Evolutionary conservation across 2,888 invertebrate genomes (phyloP).

Genomic region (Caenorhabditis drosophilae): DNA sequence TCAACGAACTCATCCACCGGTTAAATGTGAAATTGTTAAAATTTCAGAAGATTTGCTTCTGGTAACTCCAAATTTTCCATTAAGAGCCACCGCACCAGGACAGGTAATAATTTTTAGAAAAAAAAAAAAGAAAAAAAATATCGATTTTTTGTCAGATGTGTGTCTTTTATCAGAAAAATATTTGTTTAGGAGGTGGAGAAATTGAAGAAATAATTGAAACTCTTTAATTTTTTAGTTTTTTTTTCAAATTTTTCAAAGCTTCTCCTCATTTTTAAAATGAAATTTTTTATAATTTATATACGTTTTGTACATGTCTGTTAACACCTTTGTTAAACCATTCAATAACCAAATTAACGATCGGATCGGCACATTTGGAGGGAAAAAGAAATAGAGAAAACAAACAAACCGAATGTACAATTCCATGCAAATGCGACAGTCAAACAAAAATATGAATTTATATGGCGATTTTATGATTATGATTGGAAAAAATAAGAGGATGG

Average conservation of each 20-base stretch:
- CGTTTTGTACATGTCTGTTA: no score
- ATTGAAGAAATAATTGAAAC: conserved; percentile 34
- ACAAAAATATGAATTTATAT: no score
- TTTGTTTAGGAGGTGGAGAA: conserved; percentile 63
- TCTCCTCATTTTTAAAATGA: no score
- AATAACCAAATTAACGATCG: no score
- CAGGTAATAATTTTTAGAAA: conserved; percentile 40
- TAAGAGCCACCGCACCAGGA: conserved; percentile 61
- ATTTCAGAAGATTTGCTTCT: conserved; percentile 9
- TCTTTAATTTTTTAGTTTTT: conserved; percentile 8
- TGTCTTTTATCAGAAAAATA: conserved; percentile 59
- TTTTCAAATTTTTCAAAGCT: not conserved
- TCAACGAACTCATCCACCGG: conserved; percentile 57
- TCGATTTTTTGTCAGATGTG: conserved; percentile 79
- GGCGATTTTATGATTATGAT: not conserved
- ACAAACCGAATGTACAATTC: not conserved
- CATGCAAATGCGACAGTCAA: conserved; percentile 2
- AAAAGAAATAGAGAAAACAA: not conserved
- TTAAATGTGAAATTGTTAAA: conserved; percentile 36
- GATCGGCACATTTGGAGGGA: no score
- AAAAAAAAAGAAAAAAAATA: not conserved
- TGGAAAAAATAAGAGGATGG: no score
- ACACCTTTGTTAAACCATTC: no score
- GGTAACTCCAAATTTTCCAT: conserved; percentile 46
- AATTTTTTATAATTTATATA: no score